Evolutionary conservation across 2,797 vertebrate species (phyloP), one percentile per base, ranked within the genome.

Genomic region (Decapterus maruadsi): DNA sequence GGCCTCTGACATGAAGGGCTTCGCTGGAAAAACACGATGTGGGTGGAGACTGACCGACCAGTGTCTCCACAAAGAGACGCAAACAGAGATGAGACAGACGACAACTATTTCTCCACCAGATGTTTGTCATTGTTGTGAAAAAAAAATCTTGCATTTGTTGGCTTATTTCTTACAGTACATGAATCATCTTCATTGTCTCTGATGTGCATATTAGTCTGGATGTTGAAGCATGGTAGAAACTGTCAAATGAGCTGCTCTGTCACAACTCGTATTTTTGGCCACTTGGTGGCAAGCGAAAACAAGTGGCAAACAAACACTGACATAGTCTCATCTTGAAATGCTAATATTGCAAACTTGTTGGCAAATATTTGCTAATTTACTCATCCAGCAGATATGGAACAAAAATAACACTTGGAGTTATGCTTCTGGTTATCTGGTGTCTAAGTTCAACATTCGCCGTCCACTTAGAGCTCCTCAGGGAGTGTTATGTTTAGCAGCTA

Each of bases 1-100:
- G 72, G 42, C 65, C 31, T 72, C 48, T 68, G 81, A 84, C 46
- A 72, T 26, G 65, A 68, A 42, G 62, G 8, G 46, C 40, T 75
- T 72, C 36, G 17, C 53, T 64, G 55, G 84, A 84, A 72, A 75
- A 69, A 71, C 60, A 6, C 4, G 12, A 58, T 14, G 60, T 46
- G 55, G 78, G 77, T 29, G 56, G 71, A 38, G 50, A 74, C 68
- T 48, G 68, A 62, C 71, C 3, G 38, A 22, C 53, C 26, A 17
- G 43, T 0, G 45, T 68, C n/a, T 29, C 64, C 31, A 34, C 48
- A 64, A 57, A 71, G 22, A 51, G 38, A 61, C 42, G 38, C 34
- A 68, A 65, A 68, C 38, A 48, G 13, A 58, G 10, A 6, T 26
- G 10, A 38, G 19, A 46, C 40, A 40, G 60, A 59, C 2, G 34